Evolutionary conservation across 2,888 invertebrate species (phyloP).

Genomic region (Tenthredo amoena): DNA sequence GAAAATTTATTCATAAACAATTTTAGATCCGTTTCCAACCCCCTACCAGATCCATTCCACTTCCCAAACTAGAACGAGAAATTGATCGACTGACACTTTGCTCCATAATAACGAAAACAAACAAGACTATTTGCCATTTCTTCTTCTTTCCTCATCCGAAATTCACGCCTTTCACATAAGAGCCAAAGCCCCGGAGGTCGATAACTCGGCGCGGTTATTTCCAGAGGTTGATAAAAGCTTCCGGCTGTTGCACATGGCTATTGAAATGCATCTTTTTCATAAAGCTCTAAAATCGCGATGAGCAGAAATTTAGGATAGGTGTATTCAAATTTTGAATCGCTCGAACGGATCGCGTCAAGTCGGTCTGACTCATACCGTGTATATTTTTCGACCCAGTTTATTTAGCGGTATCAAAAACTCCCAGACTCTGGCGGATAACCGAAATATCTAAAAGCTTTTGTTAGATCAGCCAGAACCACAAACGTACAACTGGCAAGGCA

Average conservation of each 20-base stretch:
- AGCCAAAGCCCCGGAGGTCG: not conserved
- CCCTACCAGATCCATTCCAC: not conserved
- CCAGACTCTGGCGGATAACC: not conserved
- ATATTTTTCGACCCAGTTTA: slow-evolving; percentile 14
- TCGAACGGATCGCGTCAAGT: not conserved
- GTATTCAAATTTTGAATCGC: not conserved
- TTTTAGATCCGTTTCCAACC: not conserved
- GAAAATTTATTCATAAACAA: slow-evolving; percentile 27
- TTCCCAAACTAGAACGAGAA: not conserved
- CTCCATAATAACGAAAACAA: not conserved
- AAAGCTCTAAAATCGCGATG: not conserved
- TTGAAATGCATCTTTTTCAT: not conserved
- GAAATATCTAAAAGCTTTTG: slow-evolving; percentile 26
- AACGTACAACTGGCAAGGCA: not conserved
- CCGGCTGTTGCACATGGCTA: slow-evolving; percentile 13
- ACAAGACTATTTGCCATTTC: not conserved
- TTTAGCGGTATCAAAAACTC: not conserved
- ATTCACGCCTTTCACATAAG: not conserved
- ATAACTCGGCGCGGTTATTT: not conserved
- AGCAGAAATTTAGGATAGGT: not conserved
- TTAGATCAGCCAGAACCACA: not conserved
- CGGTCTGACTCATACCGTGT: not conserved
- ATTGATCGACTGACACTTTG: no score
- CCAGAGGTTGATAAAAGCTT: not conserved
- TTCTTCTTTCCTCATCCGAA: not conserved